Evolutionary conservation across 2,113 vertebrate species (phyloP).

Genomic region (Varanus salvator): DNA sequence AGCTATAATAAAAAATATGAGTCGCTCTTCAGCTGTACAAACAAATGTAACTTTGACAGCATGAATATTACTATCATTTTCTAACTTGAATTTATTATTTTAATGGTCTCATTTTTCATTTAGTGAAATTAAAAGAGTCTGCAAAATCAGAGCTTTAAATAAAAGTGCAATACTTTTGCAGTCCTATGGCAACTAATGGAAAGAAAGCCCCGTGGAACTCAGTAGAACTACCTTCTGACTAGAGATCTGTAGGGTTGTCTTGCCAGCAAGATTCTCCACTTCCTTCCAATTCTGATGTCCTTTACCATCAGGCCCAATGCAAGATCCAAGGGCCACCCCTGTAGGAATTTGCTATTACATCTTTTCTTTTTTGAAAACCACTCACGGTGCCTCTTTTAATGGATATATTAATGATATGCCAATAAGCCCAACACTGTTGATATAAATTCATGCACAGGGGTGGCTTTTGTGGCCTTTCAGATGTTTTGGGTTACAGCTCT

Average conservation of each 20-base stretch:
- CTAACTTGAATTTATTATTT: not conserved
- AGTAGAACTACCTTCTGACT: too few relatives aligned
- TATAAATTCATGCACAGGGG: not conserved
- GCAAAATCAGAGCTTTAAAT: slow-evolving; percentile 12
- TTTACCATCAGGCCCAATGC: not conserved
- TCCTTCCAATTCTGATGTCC: not conserved
- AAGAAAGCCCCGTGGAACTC: too few relatives aligned
- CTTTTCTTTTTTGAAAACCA: not conserved
- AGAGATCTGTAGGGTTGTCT: too few relatives aligned
- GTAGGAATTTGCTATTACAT: not conserved
- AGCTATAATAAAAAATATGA: not conserved
- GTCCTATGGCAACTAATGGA: too few relatives aligned
- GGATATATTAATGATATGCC: not conserved
- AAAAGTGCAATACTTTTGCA: not conserved
- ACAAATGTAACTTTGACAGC: not conserved
- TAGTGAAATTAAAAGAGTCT: not conserved
- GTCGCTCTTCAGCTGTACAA: not conserved
- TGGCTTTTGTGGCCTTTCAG: too few relatives aligned
- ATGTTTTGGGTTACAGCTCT: too few relatives aligned
- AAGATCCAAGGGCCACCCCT: not conserved
- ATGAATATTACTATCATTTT: not conserved
- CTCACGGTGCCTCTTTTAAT: not conserved
- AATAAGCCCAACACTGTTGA: not conserved
- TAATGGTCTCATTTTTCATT: slow-evolving; percentile 32
- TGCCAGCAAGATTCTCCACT: not conserved